Percentiles rank a stretch among this genome's conserved stretches.
These are phyloP conservation scores for Chlorodrepanis virens DNA, from an alignment of 2,113 vertebrate genomes.

Conservation along the genomic window DNA sequence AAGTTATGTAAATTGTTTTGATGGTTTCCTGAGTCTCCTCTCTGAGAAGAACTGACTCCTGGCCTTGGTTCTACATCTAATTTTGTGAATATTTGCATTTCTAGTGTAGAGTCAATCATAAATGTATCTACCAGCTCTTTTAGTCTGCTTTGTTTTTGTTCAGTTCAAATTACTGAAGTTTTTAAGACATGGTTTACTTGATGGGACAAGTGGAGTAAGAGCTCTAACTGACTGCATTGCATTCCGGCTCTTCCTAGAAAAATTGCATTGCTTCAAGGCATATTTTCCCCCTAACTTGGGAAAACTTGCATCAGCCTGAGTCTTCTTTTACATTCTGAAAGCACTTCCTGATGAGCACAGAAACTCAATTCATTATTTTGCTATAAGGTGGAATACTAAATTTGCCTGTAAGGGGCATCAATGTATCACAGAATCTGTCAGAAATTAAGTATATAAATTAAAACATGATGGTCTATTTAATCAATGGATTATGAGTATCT, in stretches of 20 bases:
- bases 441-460: background rate
- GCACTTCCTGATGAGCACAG: background rate
- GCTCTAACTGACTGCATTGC: background rate
- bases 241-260: background rate
- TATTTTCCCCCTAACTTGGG: background rate
- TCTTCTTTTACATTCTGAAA: background rate
- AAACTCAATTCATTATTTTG: background rate
- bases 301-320: background rate
- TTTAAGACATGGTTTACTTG: background rate
- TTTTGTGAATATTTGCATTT: background rate
- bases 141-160: background rate
- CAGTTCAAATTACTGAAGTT: background rate
- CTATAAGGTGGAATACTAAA: accelerated
- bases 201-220: background rate
- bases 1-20: background rate
- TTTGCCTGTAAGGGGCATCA: background rate
- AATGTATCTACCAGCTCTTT: background rate
- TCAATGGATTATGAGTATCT: background rate
- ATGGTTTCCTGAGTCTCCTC: background rate
- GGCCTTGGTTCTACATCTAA: background rate
- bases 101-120: background rate
- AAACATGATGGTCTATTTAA: background rate
- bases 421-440: background rate
- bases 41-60: background rate
- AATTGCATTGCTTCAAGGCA: background rate